Percentiles rank a stretch among this genome's conserved stretches.
Conservation (phyloP, 35 echinoderm and acorn worm species). For the Heliocidaris erythrogramma region DNA sequence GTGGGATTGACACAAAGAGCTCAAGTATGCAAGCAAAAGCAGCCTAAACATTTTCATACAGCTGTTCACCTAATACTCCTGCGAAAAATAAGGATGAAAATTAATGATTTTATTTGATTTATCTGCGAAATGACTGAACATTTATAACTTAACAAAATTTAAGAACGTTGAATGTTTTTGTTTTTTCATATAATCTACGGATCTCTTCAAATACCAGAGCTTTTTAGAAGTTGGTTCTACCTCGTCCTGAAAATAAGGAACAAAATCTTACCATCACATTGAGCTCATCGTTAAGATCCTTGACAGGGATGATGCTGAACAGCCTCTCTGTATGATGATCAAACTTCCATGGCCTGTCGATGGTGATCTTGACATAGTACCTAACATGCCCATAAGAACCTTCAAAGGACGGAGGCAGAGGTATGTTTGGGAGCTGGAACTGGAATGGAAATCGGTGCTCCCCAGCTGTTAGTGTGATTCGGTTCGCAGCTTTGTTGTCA, state of each 20-base stretch:
- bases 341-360: conserved; percentile 74
- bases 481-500: not conserved
- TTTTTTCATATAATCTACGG: too few species aligned
- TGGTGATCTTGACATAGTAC: conserved; percentile 54
- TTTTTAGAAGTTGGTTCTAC: too few species aligned
- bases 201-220: too few species aligned
- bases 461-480: conserved; percentile 19
- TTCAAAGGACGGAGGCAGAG: conserved; percentile 59
- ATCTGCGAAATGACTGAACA: too few species aligned
- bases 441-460: conserved; percentile 64
- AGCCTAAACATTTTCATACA: too few species aligned
- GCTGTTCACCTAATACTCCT: too few species aligned
- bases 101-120: too few species aligned
- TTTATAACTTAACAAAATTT: too few species aligned
- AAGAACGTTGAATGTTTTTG: too few species aligned
- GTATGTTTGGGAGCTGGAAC: conserved; percentile 47
- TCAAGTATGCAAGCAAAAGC: too few species aligned
- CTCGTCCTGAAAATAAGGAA: not conserved
- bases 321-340: conserved; percentile 63
- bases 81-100: too few species aligned
- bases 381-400: conserved; percentile 44
- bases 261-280: conserved; percentile 24
- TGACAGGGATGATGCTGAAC: conserved; percentile 48
- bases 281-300: not conserved
- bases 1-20: too few species aligned